Conservation (phyloP, 2,113 vertebrate species). For the Sardina pilchardus region DNA sequence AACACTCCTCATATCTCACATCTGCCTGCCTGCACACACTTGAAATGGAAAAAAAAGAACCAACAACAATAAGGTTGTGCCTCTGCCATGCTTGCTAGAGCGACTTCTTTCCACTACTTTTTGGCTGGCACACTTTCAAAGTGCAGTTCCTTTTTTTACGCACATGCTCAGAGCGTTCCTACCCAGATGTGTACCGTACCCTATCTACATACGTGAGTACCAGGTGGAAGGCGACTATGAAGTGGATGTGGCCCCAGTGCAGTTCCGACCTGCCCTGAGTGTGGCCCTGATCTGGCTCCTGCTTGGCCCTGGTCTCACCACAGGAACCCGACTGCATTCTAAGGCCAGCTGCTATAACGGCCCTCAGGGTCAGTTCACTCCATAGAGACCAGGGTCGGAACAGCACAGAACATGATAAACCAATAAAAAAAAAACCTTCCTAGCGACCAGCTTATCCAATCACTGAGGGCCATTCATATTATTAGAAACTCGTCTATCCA, state of each 20-base stretch:
- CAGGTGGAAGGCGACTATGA: not conserved
- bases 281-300: not conserved
- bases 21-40: conserved; percentile 30
- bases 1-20: not conserved
- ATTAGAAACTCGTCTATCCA: not conserved
- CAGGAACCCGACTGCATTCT: not conserved
- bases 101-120: too few relatives aligned
- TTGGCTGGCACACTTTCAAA: not conserved
- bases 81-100: too few relatives aligned
- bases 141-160: not conserved
- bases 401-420: not conserved
- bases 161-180: not conserved
- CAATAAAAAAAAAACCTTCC: not conserved
- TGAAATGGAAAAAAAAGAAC: too few relatives aligned
- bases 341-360: not conserved
- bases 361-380: too few relatives aligned
- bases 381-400: too few relatives aligned
- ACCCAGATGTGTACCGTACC: not conserved
- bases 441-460: not conserved
- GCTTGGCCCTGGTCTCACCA: not conserved
- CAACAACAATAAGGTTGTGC: too few relatives aligned
- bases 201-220: not conserved
- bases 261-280: not conserved
- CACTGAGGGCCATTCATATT: not conserved
- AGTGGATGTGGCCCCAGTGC: not conserved